phyloP scores from a whole-genome alignment of 2,113 vertebrate species.

The Hippocampus mohnikei region DNA sequence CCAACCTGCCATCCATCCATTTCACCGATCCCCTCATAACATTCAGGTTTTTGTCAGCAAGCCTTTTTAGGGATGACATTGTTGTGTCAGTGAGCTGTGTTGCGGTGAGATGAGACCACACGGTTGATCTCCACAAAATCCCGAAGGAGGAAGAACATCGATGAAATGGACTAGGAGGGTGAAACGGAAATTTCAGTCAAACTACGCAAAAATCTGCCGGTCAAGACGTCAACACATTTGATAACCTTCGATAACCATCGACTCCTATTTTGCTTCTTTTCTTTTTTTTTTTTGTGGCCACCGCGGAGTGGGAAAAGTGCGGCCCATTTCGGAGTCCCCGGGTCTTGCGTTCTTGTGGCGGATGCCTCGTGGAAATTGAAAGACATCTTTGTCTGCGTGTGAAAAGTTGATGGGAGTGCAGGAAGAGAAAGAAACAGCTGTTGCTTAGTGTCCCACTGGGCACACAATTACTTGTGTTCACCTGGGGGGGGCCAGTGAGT shows the following conservation, averaged over 20 bases:
- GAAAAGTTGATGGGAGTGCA: slow-evolving; percentile 18
- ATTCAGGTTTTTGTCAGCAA: slow-evolving; percentile 3
- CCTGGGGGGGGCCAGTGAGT: slow-evolving; percentile 15
- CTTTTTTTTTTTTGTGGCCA: too few relatives aligned
- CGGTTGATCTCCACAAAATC: background rate
- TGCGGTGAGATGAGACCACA: background rate
- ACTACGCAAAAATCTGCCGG: too few relatives aligned
- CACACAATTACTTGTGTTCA: slow-evolving; percentile 49
- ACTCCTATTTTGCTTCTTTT: background rate
- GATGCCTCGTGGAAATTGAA: background rate
- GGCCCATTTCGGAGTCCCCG: background rate
- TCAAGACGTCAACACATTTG: too few relatives aligned
- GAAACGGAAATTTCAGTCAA: background rate
- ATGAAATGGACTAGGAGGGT: background rate
- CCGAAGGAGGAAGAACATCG: background rate
- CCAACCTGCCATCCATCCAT: slow-evolving; percentile 3
- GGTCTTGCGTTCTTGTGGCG: background rate
- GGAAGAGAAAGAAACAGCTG: slow-evolving; percentile 49
- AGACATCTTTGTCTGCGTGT: slow-evolving; percentile 14
- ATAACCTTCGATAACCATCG: background rate
- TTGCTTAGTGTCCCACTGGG: slow-evolving; percentile 44
- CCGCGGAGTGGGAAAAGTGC: background rate
- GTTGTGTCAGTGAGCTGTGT: background rate
- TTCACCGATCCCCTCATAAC: background rate
- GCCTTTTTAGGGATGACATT: background rate